Evolutionary conservation across 1,140 invertebrate genomes (phyloP), one percentile per base, ranked within the genome.

Genomic region (Vanessa tameamea): DNA sequence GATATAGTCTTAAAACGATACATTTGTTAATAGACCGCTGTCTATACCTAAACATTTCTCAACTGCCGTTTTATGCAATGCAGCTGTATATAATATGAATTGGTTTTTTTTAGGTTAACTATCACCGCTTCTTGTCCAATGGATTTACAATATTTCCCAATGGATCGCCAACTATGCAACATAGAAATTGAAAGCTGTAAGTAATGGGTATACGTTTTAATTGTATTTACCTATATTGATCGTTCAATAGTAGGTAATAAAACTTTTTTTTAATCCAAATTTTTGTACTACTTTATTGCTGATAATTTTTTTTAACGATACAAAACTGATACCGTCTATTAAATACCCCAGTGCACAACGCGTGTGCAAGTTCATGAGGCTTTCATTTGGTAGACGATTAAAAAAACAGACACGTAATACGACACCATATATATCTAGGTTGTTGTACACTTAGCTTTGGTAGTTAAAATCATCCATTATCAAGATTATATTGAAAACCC

Each of bases 161-260:
- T 99, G 97, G 98, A 99, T 93, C 96, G 98, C 87, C 98, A 99
- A 93, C 94, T 98, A 78, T 99, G 98, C 94, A 97, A 98, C 90
- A 98, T 99, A 87, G 98, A 99, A 95, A 98, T 99, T 82, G 98
- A 99, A 95, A 98, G 98, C 94, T 99, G 98, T 98, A 96, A 98
- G 98, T 98, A 95, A 87, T 84, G 6, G 26, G 13, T 64, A 48
- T 48, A 47, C 64, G 53, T 31, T n/a, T 57, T 11, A 53, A 43
- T 14, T 68, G 20, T 66, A 57, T n/a, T 16, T 48, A 20, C 20
- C 20, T 23, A 61, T 37, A 31, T 37, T 63, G 43, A 48, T 8
- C 43, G 20, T 65, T 65, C 70, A 48, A 23, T 74, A 69, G 72
- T 69, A 37, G 9, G 47, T 66, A 37, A 67, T n/a, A 9, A 23